Percentiles rank a stretch among this genome's conserved stretches.
Evolutionary conservation across 2,113 vertebrate species (phyloP).

Genomic region (Apistogramma diplotaenia): DNA sequence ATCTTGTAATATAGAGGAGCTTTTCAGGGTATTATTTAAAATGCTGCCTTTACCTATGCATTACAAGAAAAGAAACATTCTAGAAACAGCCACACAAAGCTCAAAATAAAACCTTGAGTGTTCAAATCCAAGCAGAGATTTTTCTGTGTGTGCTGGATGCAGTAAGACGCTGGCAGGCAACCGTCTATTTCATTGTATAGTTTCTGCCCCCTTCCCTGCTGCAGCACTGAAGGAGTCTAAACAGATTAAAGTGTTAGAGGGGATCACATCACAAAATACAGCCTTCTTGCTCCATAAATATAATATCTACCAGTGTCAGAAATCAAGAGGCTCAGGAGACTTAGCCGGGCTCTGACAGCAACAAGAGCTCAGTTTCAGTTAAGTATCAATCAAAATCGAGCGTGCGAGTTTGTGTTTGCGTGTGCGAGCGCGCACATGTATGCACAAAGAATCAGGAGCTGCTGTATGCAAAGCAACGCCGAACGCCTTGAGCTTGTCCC

Average conservation of each 20-base stretch:
- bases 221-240: constrained; percentile 74
- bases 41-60: not conserved
- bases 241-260: constrained; percentile 78
- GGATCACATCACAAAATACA: constrained; percentile 75
- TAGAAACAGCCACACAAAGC: not conserved
- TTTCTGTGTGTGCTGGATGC: constrained; percentile 19
- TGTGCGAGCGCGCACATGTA: constrained; percentile 3
- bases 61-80: not conserved
- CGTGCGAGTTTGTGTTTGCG: not conserved
- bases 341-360: constrained; percentile 75
- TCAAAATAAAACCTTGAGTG: constrained; percentile 23
- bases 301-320: constrained; percentile 75
- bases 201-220: constrained; percentile 54
- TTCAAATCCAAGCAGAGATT: constrained; percentile 43
- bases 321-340: constrained; percentile 73
- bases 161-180: constrained; percentile 59
- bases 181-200: constrained; percentile 51
- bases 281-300: constrained; percentile 60
- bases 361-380: constrained; percentile 77
- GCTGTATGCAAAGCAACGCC: constrained; percentile 59
- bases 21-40: not conserved
- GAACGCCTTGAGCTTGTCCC: constrained; percentile 72
- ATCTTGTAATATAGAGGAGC: not conserved
- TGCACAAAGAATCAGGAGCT: constrained; percentile 56
- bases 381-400: constrained; percentile 78